Conservation (phyloP, 2,113 vertebrate species). For the Oncorhynchus tshawytscha region DNA sequence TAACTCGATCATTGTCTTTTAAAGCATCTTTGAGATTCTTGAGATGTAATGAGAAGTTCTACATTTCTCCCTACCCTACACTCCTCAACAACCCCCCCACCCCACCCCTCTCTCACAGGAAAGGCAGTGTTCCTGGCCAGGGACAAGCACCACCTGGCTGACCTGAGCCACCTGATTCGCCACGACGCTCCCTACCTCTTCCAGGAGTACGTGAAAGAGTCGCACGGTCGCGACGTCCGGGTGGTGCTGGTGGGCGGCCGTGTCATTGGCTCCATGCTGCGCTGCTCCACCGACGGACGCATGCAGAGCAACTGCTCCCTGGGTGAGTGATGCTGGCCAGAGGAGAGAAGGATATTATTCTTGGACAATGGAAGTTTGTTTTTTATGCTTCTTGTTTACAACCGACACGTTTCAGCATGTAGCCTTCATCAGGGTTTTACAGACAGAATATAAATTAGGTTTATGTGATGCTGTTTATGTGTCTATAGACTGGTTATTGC, state of each 20-base stretch:
- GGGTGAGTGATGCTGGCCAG: slow-evolving; percentile 49
- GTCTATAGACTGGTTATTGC: too few relatives aligned
- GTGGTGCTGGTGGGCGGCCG: slow-evolving; percentile 87
- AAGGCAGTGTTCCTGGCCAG: slow-evolving; percentile 89
- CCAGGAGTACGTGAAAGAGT: slow-evolving; percentile 91
- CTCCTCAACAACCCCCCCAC: not conserved
- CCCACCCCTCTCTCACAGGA: slow-evolving; percentile 59
- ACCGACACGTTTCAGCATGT: too few relatives aligned
- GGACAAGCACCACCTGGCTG: slow-evolving; percentile 87
- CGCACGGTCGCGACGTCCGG: slow-evolving; percentile 85
- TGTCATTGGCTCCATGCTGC: slow-evolving; percentile 87
- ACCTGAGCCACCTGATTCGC: slow-evolving; percentile 87
- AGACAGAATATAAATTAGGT: too few relatives aligned
- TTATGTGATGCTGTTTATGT: too few relatives aligned
- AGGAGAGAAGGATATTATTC: too few relatives aligned
- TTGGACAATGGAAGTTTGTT: not conserved
- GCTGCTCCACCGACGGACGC: slow-evolving; percentile 87
- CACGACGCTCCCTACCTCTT: slow-evolving; percentile 89
- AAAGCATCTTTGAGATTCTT: too few relatives aligned
- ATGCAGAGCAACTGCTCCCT: slow-evolving; percentile 93
- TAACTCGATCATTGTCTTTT: too few relatives aligned
- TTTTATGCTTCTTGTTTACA: too few relatives aligned
- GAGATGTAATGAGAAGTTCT: not conserved
- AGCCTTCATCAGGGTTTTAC: too few relatives aligned
- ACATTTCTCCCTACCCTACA: not conserved